Evolutionary conservation across 2,797 vertebrate genomes (phyloP).

Genomic region (Karalla daura): DNA sequence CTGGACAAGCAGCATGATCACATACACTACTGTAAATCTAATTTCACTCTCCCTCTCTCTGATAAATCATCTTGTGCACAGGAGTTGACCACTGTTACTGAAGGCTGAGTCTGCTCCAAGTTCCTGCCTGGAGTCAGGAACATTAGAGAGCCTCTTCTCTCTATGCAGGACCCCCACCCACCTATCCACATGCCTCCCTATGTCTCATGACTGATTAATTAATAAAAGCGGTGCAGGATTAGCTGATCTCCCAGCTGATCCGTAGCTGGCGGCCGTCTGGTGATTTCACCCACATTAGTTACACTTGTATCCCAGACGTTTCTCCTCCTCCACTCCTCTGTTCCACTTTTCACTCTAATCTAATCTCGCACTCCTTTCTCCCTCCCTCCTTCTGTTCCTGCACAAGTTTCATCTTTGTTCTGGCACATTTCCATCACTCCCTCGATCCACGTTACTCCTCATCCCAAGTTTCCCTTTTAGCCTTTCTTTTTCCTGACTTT

Average conservation of each 20-base stretch:
- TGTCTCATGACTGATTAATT: conserved; percentile 56
- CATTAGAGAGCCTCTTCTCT: background rate
- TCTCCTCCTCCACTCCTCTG: conserved; percentile 44
- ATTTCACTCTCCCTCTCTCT: no score
- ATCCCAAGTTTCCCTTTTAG: background rate
- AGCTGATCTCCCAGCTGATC: conserved; percentile 53
- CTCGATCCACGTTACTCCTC: background rate
- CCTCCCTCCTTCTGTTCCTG: background rate
- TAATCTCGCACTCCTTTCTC: background rate
- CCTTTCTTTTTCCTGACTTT: background rate
- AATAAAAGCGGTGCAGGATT: conserved; percentile 49
- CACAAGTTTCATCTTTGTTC: background rate
- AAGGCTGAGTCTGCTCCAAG: conserved; percentile 45
- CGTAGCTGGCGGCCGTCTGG: conserved; percentile 28
- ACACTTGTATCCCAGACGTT: conserved; percentile 49
- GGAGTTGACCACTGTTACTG: background rate
- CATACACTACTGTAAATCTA: no score
- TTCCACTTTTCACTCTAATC: conserved; percentile 24
- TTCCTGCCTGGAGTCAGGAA: conserved; percentile 36
- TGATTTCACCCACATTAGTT: conserved; percentile 67
- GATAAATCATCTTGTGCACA: background rate
- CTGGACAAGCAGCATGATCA: no score
- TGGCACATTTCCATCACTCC: background rate
- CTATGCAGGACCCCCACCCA: no score
- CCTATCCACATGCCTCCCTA: background rate